phyloP scores from a whole-genome alignment of 1,140 invertebrate species.

The Drosophila murphyi region DNA sequence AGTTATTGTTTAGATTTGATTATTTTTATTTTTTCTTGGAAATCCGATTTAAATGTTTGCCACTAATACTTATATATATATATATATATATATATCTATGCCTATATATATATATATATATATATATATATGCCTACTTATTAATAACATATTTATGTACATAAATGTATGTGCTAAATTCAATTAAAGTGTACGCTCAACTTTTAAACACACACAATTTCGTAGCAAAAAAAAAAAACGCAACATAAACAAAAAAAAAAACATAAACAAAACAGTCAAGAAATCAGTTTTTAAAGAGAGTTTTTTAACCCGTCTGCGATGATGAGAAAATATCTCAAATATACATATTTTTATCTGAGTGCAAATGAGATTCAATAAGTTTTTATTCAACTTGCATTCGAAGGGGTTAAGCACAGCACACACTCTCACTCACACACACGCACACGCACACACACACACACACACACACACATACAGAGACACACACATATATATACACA shows the following conservation, averaged over 20 bases:
- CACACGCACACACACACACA: constrained; percentile 6
- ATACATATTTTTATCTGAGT: constrained; percentile 12
- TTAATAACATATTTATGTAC: constrained; percentile 54
- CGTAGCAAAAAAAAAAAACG: constrained; percentile 10
- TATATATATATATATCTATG: constrained; percentile 28
- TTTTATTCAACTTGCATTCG: constrained; percentile 24
- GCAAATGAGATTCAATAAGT: constrained; percentile 46
- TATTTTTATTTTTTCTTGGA: constrained; percentile 18
- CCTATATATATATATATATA: constrained; percentile 23
- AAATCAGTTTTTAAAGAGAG: background rate
- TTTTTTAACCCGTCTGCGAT: constrained; percentile 3
- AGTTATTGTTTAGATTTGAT: constrained; percentile 1
- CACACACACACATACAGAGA: constrained; percentile 9
- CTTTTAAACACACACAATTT: constrained; percentile 32
- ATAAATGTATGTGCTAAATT: constrained; percentile 73
- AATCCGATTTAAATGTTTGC: constrained; percentile 54
- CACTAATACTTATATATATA: constrained; percentile 53
- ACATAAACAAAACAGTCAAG: background rate
- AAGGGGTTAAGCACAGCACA: constrained; percentile 55
- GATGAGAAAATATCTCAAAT: constrained; percentile 5
- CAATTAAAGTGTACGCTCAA: constrained; percentile 47
- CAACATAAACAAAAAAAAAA: background rate
- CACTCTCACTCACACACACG: constrained; percentile 21
- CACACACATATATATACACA: constrained; percentile 7
- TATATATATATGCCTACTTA: constrained; percentile 29